Conservation (phyloP, 2,113 vertebrate genomes). For the Muscicapa adusta region DNA sequence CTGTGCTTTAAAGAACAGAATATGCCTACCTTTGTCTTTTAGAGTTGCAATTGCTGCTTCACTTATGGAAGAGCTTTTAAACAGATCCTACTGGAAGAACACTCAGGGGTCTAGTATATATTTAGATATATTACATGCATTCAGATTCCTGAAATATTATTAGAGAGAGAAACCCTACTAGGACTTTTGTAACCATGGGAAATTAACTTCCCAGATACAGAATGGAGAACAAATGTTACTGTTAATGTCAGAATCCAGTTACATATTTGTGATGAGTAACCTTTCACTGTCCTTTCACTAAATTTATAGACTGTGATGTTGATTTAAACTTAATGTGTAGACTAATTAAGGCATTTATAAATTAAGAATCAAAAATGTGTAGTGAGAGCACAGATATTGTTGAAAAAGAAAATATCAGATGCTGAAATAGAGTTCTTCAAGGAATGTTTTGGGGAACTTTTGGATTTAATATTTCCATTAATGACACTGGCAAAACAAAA, state of each 20-base stretch:
- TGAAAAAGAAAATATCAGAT: not conserved
- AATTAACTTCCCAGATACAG: not conserved
- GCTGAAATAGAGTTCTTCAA: not conserved
- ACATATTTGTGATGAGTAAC: not conserved
- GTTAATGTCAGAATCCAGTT: not conserved
- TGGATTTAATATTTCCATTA: not conserved
- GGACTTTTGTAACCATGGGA: not conserved
- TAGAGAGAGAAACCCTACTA: not conserved
- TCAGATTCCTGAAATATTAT: slow-evolving; percentile 11
- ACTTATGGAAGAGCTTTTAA: not conserved
- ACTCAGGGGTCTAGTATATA: not conserved
- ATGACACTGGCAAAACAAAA: not conserved
- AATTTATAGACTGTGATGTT: not conserved
- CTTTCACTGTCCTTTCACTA: not conserved
- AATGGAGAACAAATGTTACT: not conserved
- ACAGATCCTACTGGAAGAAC: not conserved
- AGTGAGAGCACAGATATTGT: not conserved
- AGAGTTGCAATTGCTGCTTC: not conserved
- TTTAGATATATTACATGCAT: slow-evolving; percentile 19
- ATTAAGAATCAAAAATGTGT: not conserved
- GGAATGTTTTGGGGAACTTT: not conserved
- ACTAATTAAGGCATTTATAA: not conserved
- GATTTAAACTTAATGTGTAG: not conserved
- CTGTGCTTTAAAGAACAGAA: not conserved
- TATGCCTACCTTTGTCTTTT: not conserved